A percentile compares a stretch with the other conserved stretches of the same genome.
These are phyloP conservation scores for Belgica antarctica DNA, from an alignment of 2,888 invertebrate species.

Conservation along the genomic window DNA sequence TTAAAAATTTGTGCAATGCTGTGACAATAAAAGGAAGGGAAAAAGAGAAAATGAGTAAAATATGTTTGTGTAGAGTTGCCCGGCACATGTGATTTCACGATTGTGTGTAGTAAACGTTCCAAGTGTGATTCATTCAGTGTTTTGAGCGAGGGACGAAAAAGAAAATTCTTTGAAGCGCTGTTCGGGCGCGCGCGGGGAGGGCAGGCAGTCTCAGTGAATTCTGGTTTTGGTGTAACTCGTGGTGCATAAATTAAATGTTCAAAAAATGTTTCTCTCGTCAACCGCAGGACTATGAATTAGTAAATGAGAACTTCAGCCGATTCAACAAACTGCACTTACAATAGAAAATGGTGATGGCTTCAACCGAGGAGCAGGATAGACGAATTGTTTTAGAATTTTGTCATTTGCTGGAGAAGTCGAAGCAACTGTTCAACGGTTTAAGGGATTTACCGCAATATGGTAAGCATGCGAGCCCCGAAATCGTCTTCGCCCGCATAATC, in stretches of 20 bases:
- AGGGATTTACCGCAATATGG: slow-evolving; percentile 95
- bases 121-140: slow-evolving; percentile 31
- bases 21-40: neutral
- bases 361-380: slow-evolving; percentile 81
- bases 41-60: neutral
- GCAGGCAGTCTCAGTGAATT: neutral
- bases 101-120: slow-evolving; percentile 1
- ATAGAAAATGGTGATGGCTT: slow-evolving; percentile 64
- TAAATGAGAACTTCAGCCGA: slow-evolving; percentile 16
- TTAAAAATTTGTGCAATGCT: neutral
- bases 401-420: slow-evolving; percentile 93
- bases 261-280: too few relatives aligned
- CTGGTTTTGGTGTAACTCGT: neutral
- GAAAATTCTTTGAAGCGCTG: neutral
- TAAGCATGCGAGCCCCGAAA: slow-evolving; percentile 65
- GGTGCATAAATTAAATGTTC: too few relatives aligned
- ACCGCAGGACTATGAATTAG: slow-evolving; percentile 36
- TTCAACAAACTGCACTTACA: neutral
- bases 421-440: slow-evolving; percentile 94
- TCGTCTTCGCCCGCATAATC: slow-evolving; percentile 61
- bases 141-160: slow-evolving; percentile 20
- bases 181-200: too few relatives aligned
- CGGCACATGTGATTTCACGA: slow-evolving; percentile 35
- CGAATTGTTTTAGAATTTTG: slow-evolving; percentile 94
- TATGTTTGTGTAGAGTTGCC: neutral